phyloP scores from a whole-genome alignment of 1,140 invertebrate genomes.

The Saccostrea cuccullata region DNA sequence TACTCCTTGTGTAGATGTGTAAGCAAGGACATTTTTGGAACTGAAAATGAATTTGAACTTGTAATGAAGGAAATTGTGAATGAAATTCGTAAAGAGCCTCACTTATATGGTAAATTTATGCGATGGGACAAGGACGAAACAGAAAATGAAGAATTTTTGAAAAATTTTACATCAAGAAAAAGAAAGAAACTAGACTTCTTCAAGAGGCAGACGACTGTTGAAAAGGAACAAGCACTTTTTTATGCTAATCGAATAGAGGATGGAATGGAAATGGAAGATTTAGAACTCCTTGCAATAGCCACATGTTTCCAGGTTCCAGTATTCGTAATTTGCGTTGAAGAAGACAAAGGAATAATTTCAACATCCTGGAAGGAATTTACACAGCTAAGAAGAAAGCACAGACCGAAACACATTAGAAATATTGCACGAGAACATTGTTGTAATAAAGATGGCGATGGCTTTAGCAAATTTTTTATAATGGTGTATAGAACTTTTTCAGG shows the following conservation, averaged over 20 bases:
- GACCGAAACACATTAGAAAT: background rate
- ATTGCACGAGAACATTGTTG: background rate
- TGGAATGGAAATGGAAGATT: constrained; percentile 7
- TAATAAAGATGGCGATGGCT: background rate
- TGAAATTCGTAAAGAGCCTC: background rate
- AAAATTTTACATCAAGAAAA: background rate
- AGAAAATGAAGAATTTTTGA: background rate
- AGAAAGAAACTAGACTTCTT: background rate
- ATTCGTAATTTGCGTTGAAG: constrained; percentile 12
- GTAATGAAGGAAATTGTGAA: background rate
- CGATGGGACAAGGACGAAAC: background rate
- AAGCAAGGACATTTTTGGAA: constrained; percentile 43
- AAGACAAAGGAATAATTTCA: background rate
- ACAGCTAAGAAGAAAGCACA: background rate
- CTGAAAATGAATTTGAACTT: background rate
- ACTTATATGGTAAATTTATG: constrained; percentile 11
- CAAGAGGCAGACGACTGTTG: background rate
- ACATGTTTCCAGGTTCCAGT: constrained; percentile 43
- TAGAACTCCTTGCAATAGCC: constrained; percentile 11
- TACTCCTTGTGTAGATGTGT: constrained; percentile 30
- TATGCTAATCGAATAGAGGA: constrained; percentile 10
- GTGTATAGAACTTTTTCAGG: constrained; percentile 7
- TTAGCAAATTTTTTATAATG: constrained; percentile 8
- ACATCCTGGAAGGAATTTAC: constrained; percentile 4
- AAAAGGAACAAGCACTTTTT: background rate